Percentiles rank a stretch among this genome's conserved stretches.
Conservation (phyloP, 2,797 vertebrate species). For the Xyrichtys novacula region DNA sequence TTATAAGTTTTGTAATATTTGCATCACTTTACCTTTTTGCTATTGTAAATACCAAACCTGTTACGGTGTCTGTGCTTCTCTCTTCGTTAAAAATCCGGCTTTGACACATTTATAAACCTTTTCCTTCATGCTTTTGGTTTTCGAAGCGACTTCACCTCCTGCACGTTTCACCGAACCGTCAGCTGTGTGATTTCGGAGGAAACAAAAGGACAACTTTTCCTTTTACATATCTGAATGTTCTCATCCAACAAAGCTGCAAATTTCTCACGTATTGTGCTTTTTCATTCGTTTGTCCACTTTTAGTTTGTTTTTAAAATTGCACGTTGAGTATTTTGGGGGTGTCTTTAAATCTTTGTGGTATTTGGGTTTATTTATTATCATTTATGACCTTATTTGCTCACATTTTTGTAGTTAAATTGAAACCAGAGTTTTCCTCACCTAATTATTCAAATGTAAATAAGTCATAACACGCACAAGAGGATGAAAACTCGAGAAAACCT, state of each 20-base stretch:
- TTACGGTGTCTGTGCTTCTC: conserved; percentile 57
- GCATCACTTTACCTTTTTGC: conserved; percentile 68
- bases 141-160: conserved; percentile 41
- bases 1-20: conserved; percentile 77
- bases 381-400: conserved; percentile 5
- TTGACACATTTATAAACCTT: conserved; percentile 48
- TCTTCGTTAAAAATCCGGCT: conserved; percentile 56
- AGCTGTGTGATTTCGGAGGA: conserved; percentile 52
- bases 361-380: conserved; percentile 30
- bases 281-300: conserved; percentile 9
- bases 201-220: conserved; percentile 26
- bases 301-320: not conserved
- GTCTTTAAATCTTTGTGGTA: not conserved
- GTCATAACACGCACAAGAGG: not conserved
- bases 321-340: not conserved
- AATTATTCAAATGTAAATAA: conserved; percentile 6
- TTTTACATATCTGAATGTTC: conserved; percentile 12
- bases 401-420: conserved; percentile 3
- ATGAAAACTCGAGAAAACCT: not conserved
- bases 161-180: conserved; percentile 30
- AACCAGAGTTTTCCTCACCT: conserved; percentile 6
- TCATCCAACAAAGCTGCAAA: not conserved
- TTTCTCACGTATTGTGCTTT: conserved; percentile 31
- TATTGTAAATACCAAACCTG: conserved; percentile 75
- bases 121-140: conserved; percentile 34